Conservation (phyloP, 1,140 invertebrate genomes). For the Bombus waltoni region DNA sequence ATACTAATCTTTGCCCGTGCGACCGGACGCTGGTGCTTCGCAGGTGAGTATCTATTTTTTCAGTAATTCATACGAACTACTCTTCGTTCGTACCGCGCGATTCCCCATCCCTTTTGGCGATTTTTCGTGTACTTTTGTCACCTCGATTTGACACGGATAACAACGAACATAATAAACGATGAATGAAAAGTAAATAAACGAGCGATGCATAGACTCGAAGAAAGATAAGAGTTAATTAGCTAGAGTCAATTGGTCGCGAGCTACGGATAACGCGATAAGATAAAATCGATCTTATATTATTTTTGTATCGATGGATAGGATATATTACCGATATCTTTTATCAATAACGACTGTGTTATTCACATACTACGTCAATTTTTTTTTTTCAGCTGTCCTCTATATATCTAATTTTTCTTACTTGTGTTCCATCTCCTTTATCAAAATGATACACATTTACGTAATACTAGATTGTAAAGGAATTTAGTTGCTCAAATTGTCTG, state of each 20-base stretch:
- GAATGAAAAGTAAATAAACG: background rate
- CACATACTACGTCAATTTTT: background rate
- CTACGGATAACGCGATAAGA: background rate
- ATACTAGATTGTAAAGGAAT: background rate
- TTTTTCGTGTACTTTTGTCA: slow-evolving; percentile 37
- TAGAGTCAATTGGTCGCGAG: background rate
- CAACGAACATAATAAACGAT: background rate
- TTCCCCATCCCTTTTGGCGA: slow-evolving; percentile 22
- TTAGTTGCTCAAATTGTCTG: no score
- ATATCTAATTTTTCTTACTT: background rate
- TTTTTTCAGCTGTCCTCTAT: background rate
- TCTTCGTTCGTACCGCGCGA: background rate
- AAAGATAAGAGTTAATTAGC: background rate
- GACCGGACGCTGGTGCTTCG: slow-evolving; percentile 92
- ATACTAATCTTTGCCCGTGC: slow-evolving; percentile 89
- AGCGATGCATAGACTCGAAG: background rate
- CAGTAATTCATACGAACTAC: slow-evolving; percentile 13
- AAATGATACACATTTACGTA: no score
- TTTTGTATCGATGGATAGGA: background rate
- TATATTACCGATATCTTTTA: background rate
- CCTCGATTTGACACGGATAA: background rate
- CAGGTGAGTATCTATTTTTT: slow-evolving; percentile 85
- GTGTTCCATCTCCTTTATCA: background rate
- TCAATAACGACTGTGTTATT: no score
- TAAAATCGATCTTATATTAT: background rate